Evolutionary conservation across 35 echinoderm and acorn worm species (phyloP), one percentile per base, ranked within the genome.

Genomic region (Amphiura filiformis): DNA sequence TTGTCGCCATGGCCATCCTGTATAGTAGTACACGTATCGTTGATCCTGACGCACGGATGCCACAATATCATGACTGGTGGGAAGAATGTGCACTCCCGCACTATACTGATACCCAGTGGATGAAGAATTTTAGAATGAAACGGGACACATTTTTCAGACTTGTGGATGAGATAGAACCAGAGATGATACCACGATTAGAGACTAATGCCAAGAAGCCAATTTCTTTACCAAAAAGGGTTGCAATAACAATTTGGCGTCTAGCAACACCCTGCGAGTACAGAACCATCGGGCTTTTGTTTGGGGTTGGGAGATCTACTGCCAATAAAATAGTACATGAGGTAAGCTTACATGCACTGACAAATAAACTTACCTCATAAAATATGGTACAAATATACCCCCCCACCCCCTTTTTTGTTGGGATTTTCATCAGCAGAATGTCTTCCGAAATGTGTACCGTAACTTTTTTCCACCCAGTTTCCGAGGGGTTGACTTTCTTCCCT

Each of bases 251-350:
- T 0, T 94, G 83, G 56, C 75, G 92, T 14, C 36, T 94, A 34
- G 83, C 87, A n/a, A 94, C 92, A 1, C 79, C 79, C 65, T 76
- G 77, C 23, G 44, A 84, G 28, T 94, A 78, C 77, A 26, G 92
- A 26, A 94, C 88, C 32, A 86, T 94, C 23, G 83, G 92, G 14
- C 77, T 89, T 38, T 39, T 90, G 13, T 94, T 94, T 90, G 92
- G 92, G 75, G 88, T 94, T 17, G 92, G 75, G 17, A 80, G 83
- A 36, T 86, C 88, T 5, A 94, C 87, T 80, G 92, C 84, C 0
- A 90, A 49, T 84, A 65, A 61, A n/a, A n/a, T n/a, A n/a, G n/a
- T n/a, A n/a, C n/a, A n/a, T n/a, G n/a, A n/a, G n/a, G n/a, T n/a
- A n/a, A n/a, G n/a, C n/a, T n/a, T n/a, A n/a, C n/a, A n/a, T n/a